Evolutionary conservation across 2,113 vertebrate genomes (phyloP), one percentile per base, ranked within the genome.

Genomic region (Gopherus evgoodei): DNA sequence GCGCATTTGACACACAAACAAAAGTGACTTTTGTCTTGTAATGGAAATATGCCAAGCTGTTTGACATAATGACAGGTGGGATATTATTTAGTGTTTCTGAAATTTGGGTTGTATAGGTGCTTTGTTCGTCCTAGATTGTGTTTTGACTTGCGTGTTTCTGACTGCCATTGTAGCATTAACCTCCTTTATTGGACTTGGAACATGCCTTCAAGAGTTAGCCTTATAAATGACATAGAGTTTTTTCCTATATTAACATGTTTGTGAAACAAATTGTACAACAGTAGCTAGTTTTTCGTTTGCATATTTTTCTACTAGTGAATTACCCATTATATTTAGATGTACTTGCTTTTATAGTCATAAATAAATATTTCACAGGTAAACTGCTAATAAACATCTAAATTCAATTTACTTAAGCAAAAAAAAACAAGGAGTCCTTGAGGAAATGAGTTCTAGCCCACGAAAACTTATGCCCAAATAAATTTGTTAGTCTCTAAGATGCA

Each of bases 131-230:
- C 84, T 97, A 97, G 94, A 97, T 96, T 98, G 97, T 98, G 98
- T 99, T 99, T 98, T 98, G 98, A 98, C 98, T 98, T 98, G 97
- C 94, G 91, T 98, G 97, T 98, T 97, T 98, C 97, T 98, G 98
- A 97, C 98, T 98, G 96, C 97, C 95, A 97, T 97, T 98, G 98
- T 98, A 98, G 95, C 97, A 91, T 98, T 97, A 82, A 95, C 97
- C 95, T 98, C 97, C 97, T 98, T 98, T 98, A 98, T 97, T 98
- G 97, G 98, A 98, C 98, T 98, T 97, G 98, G 98, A 98, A 97
- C 97, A 97, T 98, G 97, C 97, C 98, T 97, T 83, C 42, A 0
- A 97, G 97, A 97, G 56, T 80, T 93, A 91, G 91, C 50, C 93
- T 93, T 90, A 49, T 83, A 90, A 96, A 96, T 90, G 93, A 52